A percentile compares a stretch with the other conserved stretches of the same genome.
phyloP scores from a whole-genome alignment of 2,113 vertebrate species.

The Reinhardtius hippoglossoides region DNA sequence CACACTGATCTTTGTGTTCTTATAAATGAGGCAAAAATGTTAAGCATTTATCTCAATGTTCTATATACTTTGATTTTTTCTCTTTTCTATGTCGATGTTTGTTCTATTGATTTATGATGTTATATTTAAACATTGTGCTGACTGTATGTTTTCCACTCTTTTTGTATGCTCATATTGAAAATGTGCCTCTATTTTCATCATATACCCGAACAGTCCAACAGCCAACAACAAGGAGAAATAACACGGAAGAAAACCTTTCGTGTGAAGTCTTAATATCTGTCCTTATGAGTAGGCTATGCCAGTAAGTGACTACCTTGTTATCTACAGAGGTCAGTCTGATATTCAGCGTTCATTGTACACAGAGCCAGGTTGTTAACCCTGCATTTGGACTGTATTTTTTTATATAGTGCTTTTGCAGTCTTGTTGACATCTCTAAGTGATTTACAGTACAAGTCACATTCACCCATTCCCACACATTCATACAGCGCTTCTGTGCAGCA shows the following conservation, averaged over 20 bases:
- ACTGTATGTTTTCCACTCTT: background rate
- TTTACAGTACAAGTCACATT: too few species aligned
- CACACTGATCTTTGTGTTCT: background rate
- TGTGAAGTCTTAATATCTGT: too few species aligned
- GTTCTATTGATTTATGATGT: background rate
- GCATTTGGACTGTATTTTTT: too few species aligned
- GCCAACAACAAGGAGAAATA: too few species aligned
- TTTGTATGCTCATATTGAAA: background rate
- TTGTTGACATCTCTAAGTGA: too few species aligned
- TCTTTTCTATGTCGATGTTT: background rate
- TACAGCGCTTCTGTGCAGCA: too few species aligned
- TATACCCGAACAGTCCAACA: background rate
- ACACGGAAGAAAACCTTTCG: too few species aligned
- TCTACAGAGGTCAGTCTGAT: background rate
- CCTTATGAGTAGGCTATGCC: too few species aligned
- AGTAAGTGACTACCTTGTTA: background rate
- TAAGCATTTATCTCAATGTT: background rate
- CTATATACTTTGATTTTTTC: background rate
- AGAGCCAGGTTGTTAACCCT: too few species aligned
- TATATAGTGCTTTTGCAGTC: too few species aligned
- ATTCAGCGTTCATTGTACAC: background rate
- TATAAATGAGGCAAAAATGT: background rate
- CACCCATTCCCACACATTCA: too few species aligned
- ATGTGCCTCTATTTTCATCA: background rate
- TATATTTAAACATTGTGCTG: background rate